Conservation (phyloP, 2,888 invertebrate genomes). For the Amblyteles armatorius region DNA sequence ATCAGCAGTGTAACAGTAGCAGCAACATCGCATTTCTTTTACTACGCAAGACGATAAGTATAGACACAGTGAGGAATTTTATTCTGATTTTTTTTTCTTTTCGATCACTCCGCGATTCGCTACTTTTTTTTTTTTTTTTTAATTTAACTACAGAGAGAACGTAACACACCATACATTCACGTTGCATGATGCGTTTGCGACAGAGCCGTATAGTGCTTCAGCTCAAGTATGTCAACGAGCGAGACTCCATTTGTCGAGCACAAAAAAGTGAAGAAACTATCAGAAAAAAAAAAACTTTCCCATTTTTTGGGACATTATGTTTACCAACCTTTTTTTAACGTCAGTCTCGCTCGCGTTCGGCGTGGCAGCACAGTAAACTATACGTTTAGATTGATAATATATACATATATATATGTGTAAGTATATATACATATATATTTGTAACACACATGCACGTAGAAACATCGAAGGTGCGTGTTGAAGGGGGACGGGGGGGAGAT, state of each 20-base stretch:
- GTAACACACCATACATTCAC: constrained; percentile 18
- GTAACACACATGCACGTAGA: constrained; percentile 76
- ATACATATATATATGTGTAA: constrained; percentile 49
- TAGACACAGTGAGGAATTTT: constrained; percentile 70
- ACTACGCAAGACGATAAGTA: constrained; percentile 66
- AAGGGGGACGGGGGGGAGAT: constrained; percentile 67
- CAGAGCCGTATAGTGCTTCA: constrained; percentile 51
- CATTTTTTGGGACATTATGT: too few species aligned
- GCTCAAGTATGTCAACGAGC: constrained; percentile 42
- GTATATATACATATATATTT: constrained; percentile 45
- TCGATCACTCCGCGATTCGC: constrained; percentile 1
- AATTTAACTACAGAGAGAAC: constrained; percentile 31
- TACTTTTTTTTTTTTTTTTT: constrained; percentile 3
- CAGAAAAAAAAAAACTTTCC: constrained; percentile 27
- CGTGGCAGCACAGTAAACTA: constrained; percentile 43
- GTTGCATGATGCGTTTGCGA: constrained; percentile 49
- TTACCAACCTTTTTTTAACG: constrained; percentile 2
- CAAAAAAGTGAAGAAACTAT: not conserved
- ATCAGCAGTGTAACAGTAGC: constrained; percentile 80
- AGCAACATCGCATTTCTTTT: constrained; percentile 75
- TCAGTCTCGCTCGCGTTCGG: constrained; percentile 67
- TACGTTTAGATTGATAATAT: constrained; percentile 53
- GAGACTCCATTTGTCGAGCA: constrained; percentile 44
- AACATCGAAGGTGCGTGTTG: constrained; percentile 76
- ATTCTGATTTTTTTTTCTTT: constrained; percentile 51